phyloP scores from a whole-genome alignment of 2,797 vertebrate genomes.

The Nyctalus aviator region DNA sequence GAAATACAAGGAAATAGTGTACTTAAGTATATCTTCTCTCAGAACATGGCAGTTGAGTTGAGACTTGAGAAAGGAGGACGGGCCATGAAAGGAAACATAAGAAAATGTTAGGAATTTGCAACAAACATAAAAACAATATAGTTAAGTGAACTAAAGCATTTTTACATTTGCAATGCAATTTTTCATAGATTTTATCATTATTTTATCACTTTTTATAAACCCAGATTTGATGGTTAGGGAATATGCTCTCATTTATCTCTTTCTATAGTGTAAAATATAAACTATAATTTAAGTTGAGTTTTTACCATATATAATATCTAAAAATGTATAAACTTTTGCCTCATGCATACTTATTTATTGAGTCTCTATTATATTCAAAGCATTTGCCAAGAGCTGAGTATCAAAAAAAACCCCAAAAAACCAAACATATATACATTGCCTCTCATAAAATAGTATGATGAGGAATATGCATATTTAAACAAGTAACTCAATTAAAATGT shows the following conservation, averaged over 20 bases:
- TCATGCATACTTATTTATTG: not conserved
- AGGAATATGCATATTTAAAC: not conserved
- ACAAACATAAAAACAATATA: not conserved
- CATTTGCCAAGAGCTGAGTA: not conserved
- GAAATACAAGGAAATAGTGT: constrained; percentile 17
- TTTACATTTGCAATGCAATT: not conserved
- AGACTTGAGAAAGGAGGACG: not conserved
- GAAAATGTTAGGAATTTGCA: not conserved
- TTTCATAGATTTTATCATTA: not conserved
- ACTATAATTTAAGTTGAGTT: not conserved
- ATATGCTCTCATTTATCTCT: not conserved
- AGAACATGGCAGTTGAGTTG: not conserved
- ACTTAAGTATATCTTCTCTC: not conserved
- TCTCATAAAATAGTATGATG: not conserved
- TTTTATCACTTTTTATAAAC: constrained; percentile 32
- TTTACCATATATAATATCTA: not conserved
- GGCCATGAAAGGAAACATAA: not conserved
- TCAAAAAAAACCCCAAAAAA: constrained; percentile 7
- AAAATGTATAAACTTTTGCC: not conserved
- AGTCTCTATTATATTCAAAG: not conserved
- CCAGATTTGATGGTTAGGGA: not conserved
- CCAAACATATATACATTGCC: not conserved
- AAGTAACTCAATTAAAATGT: not conserved
- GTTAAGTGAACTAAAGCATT: not conserved
- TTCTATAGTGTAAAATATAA: not conserved